These are phyloP conservation scores for Morphnarchus princeps DNA, from an alignment of 2,113 vertebrate genomes.

Conservation along the genomic window DNA sequence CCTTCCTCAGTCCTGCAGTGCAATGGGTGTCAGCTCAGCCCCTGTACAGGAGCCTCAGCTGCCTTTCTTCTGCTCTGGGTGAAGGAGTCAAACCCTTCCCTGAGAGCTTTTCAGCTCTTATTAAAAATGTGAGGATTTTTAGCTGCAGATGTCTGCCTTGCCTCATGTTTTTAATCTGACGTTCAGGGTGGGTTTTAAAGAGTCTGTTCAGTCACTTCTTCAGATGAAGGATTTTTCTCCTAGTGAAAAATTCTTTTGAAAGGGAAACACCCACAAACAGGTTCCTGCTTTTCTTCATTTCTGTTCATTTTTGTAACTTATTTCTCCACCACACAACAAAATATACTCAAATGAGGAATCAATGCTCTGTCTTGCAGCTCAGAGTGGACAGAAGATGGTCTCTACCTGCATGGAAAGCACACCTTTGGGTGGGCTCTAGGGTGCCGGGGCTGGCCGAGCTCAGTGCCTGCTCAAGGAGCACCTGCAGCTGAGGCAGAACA, in stretches of 20 bases:
- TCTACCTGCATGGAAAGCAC: fast-evolving
- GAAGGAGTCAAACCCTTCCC: background rate
- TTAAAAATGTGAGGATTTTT: background rate
- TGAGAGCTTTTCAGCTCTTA: background rate
- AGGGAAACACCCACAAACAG: background rate
- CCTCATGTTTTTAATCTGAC: background rate
- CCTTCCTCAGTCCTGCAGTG: background rate
- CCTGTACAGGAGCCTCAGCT: fast-evolving
- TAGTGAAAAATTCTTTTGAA: background rate
- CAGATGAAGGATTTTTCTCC: background rate
- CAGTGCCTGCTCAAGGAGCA: background rate
- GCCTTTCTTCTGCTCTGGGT: background rate
- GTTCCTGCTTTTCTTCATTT: background rate
- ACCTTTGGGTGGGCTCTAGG: background rate
- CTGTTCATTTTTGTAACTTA: background rate
- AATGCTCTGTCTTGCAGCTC: background rate
- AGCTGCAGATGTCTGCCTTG: background rate
- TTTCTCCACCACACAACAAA: background rate
- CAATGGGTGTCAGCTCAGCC: background rate
- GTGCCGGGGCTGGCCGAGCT: background rate
- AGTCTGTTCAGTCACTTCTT: background rate
- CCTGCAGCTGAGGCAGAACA: background rate
- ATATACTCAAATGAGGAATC: background rate
- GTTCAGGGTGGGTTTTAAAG: background rate
- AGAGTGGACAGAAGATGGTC: background rate